Evolutionary conservation across 2,888 invertebrate genomes (phyloP).

Genomic region (Sesia bembeciformis): DNA sequence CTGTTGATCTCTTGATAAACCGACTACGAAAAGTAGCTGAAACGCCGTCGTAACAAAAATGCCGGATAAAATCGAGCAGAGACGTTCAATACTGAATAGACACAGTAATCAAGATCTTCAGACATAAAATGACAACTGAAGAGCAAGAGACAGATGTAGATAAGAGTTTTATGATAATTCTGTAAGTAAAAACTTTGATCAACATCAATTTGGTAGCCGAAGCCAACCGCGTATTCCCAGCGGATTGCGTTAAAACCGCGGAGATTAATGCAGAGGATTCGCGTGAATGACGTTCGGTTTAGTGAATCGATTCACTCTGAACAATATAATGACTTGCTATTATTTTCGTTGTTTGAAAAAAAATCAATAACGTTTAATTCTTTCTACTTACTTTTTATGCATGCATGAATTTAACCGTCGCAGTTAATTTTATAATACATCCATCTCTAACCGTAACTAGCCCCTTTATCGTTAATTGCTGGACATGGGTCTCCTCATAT

Average conservation of each 20-base stretch:
- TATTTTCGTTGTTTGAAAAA: neutral
- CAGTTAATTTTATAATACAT: no score
- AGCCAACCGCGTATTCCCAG: conserved; percentile 11
- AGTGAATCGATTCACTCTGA: neutral
- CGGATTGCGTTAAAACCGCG: conserved; percentile 15
- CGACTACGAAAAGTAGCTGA: no score
- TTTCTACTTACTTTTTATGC: no score
- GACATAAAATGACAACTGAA: neutral
- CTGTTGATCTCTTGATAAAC: no score
- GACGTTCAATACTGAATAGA: no score
- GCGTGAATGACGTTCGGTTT: neutral
- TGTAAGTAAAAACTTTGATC: neutral
- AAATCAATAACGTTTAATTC: neutral
- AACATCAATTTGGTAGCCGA: neutral
- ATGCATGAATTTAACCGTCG: no score
- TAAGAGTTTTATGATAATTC: neutral
- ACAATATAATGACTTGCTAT: neutral
- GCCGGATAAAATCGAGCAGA: no score
- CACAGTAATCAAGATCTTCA: no score
- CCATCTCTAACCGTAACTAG: no score
- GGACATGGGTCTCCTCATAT: no score
- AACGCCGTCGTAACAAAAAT: no score
- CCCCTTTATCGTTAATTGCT: no score
- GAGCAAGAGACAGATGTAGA: neutral
- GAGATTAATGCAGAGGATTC: conserved; percentile 13